Base-by-base conservation (phyloP, 2,797 vertebrate species). In the Sphenodon punctatus region DNA sequence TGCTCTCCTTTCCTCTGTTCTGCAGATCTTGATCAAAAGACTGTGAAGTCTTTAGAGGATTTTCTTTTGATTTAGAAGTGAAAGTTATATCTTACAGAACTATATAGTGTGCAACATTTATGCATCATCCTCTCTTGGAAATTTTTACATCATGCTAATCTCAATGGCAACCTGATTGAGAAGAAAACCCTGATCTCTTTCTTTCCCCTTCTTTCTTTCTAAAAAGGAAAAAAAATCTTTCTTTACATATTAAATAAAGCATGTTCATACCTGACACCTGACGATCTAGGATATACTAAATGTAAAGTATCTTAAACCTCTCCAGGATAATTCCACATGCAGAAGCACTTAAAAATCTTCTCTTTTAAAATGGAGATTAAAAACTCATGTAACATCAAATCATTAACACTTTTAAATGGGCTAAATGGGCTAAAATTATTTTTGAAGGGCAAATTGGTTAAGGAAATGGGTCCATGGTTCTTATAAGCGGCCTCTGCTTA, bases 381-480 rank as follows among this genome's bases (percentile, higher is more conserved):
- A n/a, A n/a, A n/a, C n/a, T n/a, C n/a, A n/a, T n/a, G n/a, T n/a
- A n/a, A n/a, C n/a, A n/a, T n/a, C n/a, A n/a, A n/a, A n/a, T n/a
- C n/a, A n/a, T n/a, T n/a, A n/a, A n/a, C n/a, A n/a, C n/a, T n/a
- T n/a, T n/a, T n/a, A n/a, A n/a, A n/a, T n/a, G n/a, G n/a, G n/a
- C n/a, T n/a, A n/a, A 65, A 65, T 30, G 13, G 23, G 27, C n/a
- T 78, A 75, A 86, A 84, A 48, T 61, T 56, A 75, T 8, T 80
- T 86, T 79, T 67, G 58, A 88, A 92, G 65, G 39, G 20, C 17
- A 83, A 79, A 88, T 45, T 72, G 3, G 17, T 75, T 56, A 69
- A 1, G 70, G 36, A 56, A 78, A 71, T 7, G 68, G 60, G 87
- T 68, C 15, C 51, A 16, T 11, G 4, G 3, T 58, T 55, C 27